Conservation (phyloP, 2,113 vertebrate species). For the Haemorhous mexicanus region DNA sequence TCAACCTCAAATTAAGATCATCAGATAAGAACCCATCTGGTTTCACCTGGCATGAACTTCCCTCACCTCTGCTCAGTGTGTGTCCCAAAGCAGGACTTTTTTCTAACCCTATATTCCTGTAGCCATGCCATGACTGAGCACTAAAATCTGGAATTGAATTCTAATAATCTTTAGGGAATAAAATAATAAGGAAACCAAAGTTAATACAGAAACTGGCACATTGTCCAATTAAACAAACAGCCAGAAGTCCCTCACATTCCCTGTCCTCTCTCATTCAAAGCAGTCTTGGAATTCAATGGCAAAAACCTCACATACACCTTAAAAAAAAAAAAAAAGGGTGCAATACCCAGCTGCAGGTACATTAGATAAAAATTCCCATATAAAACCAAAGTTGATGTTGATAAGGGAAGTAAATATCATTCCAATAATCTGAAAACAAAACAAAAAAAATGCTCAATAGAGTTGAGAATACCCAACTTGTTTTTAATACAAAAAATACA, state of each 20-base stretch:
- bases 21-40: neutral
- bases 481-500: neutral
- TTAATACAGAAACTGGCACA: neutral
- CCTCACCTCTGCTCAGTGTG: neutral
- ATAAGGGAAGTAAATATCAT: neutral
- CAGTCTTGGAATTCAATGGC: neutral
- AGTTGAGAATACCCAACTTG: neutral
- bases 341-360: neutral
- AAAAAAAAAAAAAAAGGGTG: neutral
- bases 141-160: neutral
- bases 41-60: neutral
- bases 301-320: accelerated
- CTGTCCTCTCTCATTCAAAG: neutral
- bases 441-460: neutral
- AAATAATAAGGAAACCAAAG: neutral
- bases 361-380: accelerated
- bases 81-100: neutral
- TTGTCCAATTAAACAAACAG: neutral
- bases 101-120: accelerated
- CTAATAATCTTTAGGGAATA: neutral
- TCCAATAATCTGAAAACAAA: neutral
- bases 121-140: neutral
- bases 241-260: neutral
- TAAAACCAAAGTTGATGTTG: neutral
- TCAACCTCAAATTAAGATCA: neutral